Percentiles rank a stretch among this genome's conserved stretches.
These are phyloP conservation scores for Callithrix jacchus DNA, from an alignment of 2,113 vertebrate species.

Conservation along the genomic window DNA sequence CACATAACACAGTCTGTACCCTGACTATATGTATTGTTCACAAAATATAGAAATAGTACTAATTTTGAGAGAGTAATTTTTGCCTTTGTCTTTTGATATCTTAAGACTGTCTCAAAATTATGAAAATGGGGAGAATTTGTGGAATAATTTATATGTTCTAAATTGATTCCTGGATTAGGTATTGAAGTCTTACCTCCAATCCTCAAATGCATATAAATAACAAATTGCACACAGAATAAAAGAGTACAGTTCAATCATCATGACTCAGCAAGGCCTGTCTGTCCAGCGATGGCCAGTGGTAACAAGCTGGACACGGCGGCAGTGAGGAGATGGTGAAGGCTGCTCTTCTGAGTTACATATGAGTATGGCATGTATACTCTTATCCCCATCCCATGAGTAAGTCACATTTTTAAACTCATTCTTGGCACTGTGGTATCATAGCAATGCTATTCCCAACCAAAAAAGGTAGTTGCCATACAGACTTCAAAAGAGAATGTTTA, in stretches of 20 bases:
- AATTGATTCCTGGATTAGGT: neutral
- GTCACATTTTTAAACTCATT: neutral
- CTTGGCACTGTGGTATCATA: no score
- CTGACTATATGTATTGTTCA: neutral
- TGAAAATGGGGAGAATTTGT: neutral
- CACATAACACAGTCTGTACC: neutral
- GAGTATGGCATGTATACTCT: no score
- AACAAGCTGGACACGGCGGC: no score
- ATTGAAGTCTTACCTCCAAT: neutral
- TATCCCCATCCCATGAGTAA: no score
- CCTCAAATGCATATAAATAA: neutral
- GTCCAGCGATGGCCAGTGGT: neutral
- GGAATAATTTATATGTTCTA: neutral
- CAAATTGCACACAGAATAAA: neutral
- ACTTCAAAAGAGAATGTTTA: neutral
- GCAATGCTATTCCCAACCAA: neutral
- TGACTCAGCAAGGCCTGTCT: no score
- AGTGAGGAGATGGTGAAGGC: no score
- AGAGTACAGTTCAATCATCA: neutral
- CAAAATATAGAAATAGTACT: neutral
- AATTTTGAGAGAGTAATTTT: neutral
- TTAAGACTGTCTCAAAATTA: neutral
- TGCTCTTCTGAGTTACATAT: no score
- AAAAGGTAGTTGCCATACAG: neutral
- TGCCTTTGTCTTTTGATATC: neutral